Evolutionary conservation across 2,797 vertebrate genomes (phyloP).

Genomic region (Spheniscus humboldti): DNA sequence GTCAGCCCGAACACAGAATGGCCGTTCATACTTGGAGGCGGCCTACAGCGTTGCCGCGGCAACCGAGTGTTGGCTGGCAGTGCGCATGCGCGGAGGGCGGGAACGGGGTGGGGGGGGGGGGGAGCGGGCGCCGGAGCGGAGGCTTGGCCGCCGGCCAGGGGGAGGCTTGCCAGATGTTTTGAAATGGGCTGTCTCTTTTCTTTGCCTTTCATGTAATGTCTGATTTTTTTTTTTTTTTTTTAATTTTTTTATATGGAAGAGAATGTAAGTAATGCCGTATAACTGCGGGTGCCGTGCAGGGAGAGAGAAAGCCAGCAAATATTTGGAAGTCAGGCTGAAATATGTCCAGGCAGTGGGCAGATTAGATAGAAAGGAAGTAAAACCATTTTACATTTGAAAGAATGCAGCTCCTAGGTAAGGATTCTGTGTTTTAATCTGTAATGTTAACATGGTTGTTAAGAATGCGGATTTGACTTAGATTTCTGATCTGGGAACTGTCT

Average conservation of each 20-base stretch:
- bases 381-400: conserved; percentile 72
- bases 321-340: conserved; percentile 73
- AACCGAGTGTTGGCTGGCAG: conserved; percentile 74
- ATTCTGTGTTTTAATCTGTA: background rate
- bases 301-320: conserved; percentile 59
- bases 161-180: conserved; percentile 81
- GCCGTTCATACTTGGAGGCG: conserved; percentile 76
- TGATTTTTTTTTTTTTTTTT: background rate
- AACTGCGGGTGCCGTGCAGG: conserved; percentile 68
- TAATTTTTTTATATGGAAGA: conserved; percentile 57
- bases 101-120: too few species aligned
- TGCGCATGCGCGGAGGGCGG: conserved; percentile 58
- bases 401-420: conserved; percentile 79
- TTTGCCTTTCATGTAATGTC: conserved; percentile 76
- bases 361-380: conserved; percentile 73
- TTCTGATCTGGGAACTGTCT: conserved; percentile 22
- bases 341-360: conserved; percentile 69
- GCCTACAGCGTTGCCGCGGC: conserved; percentile 79
- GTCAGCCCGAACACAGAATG: conserved; percentile 73
- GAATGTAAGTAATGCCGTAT: conserved; percentile 77
- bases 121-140: conserved; percentile 41
- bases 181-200: conserved; percentile 76
- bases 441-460: background rate
- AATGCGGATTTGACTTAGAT: conserved; percentile 17
- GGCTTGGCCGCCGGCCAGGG: conserved; percentile 81